These are phyloP conservation scores for Eristalis arbustorum DNA, from an alignment of 2,888 invertebrate species.

Conservation along the genomic window DNA sequence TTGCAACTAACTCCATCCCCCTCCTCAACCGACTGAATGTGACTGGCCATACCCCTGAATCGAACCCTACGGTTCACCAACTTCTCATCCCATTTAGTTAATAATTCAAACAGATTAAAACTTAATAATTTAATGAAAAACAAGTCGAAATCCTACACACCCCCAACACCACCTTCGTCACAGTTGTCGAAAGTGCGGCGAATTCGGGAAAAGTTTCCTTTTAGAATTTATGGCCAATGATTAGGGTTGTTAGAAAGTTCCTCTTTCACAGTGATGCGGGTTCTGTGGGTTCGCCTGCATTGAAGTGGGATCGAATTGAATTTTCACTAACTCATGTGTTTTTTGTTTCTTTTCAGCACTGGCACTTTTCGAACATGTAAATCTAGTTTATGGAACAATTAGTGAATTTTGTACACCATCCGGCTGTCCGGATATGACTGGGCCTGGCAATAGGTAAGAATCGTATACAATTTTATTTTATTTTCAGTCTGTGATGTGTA, in stretches of 20 bases:
- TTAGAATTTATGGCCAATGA: conserved; percentile 35
- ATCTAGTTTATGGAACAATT: conserved; percentile 98
- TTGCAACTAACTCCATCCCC: background rate
- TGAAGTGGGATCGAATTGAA: background rate
- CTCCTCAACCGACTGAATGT: background rate
- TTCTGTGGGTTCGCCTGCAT: no score
- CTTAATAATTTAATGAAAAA: conserved; percentile 54
- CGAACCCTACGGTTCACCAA: no score
- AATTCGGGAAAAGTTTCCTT: conserved; percentile 32
- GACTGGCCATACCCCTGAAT: background rate
- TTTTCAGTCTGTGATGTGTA: background rate
- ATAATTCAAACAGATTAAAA: conserved; percentile 55
- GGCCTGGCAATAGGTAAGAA: conserved; percentile 93
- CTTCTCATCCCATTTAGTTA: conserved; percentile 45
- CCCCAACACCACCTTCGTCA: no score
- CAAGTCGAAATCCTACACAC: background rate
- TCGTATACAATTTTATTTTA: background rate
- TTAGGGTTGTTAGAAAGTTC: conserved; percentile 35
- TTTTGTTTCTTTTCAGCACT: conserved; percentile 84
- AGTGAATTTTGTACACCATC: conserved; percentile 99
- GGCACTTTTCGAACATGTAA: conserved; percentile 99
- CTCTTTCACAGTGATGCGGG: background rate
- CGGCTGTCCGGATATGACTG: conserved; percentile 97
- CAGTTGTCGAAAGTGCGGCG: conserved; percentile 4
- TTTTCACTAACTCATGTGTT: conserved; percentile 15